These are phyloP conservation scores for Nemurella pictetii DNA, from an alignment of 2,888 invertebrate genomes.

Conservation along the genomic window DNA sequence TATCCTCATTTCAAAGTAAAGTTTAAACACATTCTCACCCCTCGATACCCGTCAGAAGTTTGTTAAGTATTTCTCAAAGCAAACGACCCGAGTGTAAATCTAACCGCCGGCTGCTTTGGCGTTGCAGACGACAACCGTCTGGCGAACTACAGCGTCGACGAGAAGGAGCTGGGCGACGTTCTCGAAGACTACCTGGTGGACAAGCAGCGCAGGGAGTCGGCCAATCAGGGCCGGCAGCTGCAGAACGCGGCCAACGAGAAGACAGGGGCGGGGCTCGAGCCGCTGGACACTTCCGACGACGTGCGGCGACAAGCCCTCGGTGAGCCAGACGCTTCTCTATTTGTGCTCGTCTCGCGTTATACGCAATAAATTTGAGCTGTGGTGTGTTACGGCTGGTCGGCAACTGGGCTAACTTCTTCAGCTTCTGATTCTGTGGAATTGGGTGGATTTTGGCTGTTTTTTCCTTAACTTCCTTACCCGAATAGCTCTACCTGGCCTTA, in stretches of 20 bases:
- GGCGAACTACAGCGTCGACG: slow-evolving; percentile 60
- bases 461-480: no score
- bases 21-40: no score
- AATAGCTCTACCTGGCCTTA: no score
- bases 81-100: no score
- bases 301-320: not conserved
- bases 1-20: not conserved
- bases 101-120: not conserved
- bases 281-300: slow-evolving; percentile 17
- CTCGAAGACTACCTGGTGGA: slow-evolving; percentile 50
- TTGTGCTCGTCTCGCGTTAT: no score
- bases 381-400: no score
- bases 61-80: no score
- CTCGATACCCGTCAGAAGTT: not conserved
- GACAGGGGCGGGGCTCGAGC: not conserved
- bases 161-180: slow-evolving; percentile 56
- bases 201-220: slow-evolving; percentile 17
- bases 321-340: no score
- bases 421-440: no score
- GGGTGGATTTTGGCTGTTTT: no score
- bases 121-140: slow-evolving; percentile 53
- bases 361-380: no score
- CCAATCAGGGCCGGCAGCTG: not conserved
- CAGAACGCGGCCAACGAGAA: not conserved
- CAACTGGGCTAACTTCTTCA: no score